These are phyloP conservation scores for Falco concolor DNA, from an alignment of 2,797 vertebrate genomes.

Conservation along the genomic window DNA sequence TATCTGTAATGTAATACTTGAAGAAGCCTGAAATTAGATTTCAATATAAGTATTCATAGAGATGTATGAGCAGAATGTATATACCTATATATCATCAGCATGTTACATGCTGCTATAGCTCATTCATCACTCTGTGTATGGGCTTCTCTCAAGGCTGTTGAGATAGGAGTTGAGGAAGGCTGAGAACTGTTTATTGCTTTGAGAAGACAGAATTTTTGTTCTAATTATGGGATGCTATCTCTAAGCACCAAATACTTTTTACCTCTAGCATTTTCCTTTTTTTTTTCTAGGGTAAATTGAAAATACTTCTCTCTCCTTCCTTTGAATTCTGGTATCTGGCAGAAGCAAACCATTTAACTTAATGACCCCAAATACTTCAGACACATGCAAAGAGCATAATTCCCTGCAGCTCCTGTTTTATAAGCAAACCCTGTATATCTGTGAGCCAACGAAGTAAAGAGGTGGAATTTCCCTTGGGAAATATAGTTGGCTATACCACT, in stretches of 20 bases:
- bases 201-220: not conserved
- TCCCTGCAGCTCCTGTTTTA: not conserved
- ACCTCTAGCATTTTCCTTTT: not conserved
- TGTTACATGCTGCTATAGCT: not conserved
- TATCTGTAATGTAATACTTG: not conserved
- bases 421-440: not conserved
- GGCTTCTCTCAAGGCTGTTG: not conserved
- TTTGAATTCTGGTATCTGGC: not conserved
- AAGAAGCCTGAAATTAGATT: not conserved
- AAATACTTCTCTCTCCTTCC: not conserved
- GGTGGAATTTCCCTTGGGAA: not conserved
- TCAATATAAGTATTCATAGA: not conserved
- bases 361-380: not conserved
- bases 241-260: not conserved
- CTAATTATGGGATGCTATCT: not conserved
- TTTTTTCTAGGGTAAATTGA: not conserved
- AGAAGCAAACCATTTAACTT: not conserved
- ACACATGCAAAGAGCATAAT: not conserved
- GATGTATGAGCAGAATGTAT: not conserved
- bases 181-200: not conserved
- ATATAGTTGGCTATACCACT: accelerated
- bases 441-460: not conserved
- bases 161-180: not conserved
- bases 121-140: not conserved
- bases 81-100: not conserved